Conservation (phyloP, 2,113 vertebrate genomes). For the Myrmecophaga tridactyla region DNA sequence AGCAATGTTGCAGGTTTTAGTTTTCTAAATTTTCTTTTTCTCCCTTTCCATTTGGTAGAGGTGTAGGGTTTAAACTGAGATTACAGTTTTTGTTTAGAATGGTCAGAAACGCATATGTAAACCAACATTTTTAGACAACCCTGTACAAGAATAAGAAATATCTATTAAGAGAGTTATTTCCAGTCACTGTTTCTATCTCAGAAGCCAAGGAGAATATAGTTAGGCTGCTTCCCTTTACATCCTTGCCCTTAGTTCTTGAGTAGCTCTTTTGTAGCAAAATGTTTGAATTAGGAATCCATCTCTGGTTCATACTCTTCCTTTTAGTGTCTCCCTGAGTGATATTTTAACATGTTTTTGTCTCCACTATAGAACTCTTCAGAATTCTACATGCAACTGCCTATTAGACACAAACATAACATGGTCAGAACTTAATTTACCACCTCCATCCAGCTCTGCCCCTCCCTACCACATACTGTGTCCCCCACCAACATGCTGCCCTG, state of each 20-base stretch:
- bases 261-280: too few relatives aligned
- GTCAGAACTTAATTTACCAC: not conserved
- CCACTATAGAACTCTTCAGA: not conserved
- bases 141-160: not conserved
- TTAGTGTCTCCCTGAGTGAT: not conserved
- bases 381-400: not conserved
- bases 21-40: not conserved
- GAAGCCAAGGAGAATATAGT: too few relatives aligned
- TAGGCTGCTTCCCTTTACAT: too few relatives aligned
- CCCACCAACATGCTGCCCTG: not conserved
- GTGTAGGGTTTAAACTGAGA: not conserved
- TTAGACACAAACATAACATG: not conserved
- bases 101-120: not conserved
- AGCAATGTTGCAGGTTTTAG: not conserved
- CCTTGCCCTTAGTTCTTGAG: too few relatives aligned
- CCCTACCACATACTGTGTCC: too few relatives aligned
- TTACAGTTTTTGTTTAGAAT: not conserved
- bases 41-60: not conserved
- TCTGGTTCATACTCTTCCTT: not conserved
- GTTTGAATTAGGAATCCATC: too few relatives aligned
- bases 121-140: not conserved
- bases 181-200: too few relatives aligned
- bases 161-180: too few relatives aligned
- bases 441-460: not conserved
- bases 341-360: not conserved